Base-by-base conservation (phyloP, 2,113 vertebrate genomes). In the Hyla sarda region DNA sequence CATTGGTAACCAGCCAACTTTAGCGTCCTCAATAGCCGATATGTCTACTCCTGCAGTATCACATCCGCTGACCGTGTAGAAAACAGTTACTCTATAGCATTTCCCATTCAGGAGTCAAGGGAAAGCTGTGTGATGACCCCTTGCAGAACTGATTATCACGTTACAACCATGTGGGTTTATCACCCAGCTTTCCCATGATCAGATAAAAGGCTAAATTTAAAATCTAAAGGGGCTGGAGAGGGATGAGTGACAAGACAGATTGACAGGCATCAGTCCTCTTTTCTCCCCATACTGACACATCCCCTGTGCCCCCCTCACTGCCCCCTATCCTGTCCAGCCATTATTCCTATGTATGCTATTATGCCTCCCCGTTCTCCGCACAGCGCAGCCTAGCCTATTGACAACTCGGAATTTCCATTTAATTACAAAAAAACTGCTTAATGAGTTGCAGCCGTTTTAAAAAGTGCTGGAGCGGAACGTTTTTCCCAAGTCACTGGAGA, bases 401-500 rank as follows among this genome's bases (percentile, higher is more conserved):
- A 83, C 30, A 37, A 60, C 4, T 45, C 45, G 9, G 23, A 45
- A 60, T 73, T 58, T 30, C 71, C 32, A 84, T 45, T 84, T 84
- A 74, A 84, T 85, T 65, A 86, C 65, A 82, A 6, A n/a, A n/a
- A n/a, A 45, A 82, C 28, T 19, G 16, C 34, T 32, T 62, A 86
- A 81, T 58, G 67, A 86, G 77, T 74, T 86, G 32, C 30, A 86
- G 30, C 5, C 28, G 69, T 76, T 76, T 56, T 9, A 50, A 78
- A 54, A 32, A 34, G 72, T 58, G 21, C 41, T 45, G 13, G 13
- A 85, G 74, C 32, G 32, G 17, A 80, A 86, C 69, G 32, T 25
- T 73, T 73, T 17, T 45, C 14, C 47, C 25, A 60, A 58, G 62
- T 73, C 50, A 47, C 34, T 28, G 50, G 58, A 73, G 50, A 81